A percentile compares a stretch with the other conserved stretches of the same genome.
phyloP scores from a whole-genome alignment of 92 coral and sea anemone genomes.

The Porites lobata region DNA sequence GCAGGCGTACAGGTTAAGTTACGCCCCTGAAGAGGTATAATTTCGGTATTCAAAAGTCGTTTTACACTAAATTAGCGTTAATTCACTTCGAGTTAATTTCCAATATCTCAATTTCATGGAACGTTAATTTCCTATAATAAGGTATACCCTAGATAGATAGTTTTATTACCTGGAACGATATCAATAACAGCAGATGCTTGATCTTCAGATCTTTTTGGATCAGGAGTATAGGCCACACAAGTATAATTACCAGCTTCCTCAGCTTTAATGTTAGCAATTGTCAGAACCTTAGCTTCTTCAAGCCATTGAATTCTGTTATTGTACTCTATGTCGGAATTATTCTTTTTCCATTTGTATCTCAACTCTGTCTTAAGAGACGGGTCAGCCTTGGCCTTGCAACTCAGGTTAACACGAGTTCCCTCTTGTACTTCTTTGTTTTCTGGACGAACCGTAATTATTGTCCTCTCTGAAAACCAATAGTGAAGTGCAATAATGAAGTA shows the following conservation, averaged over 20 bases:
- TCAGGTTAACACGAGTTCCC: conserved; percentile 64
- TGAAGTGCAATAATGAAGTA: too few species aligned
- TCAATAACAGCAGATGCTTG: conserved; percentile 64
- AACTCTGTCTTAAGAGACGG: conserved; percentile 4
- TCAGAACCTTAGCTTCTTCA: conserved; percentile 45
- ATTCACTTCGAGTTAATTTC: too few species aligned
- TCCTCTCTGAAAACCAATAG: conserved; percentile 46
- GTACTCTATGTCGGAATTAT: conserved; percentile 47
- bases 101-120: too few species aligned
- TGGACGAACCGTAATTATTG: conserved; percentile 53
- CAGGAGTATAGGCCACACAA: conserved; percentile 87
- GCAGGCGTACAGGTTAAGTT: too few species aligned
- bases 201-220: conserved; percentile 74
- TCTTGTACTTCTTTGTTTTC: conserved; percentile 18
- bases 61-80: too few species aligned
- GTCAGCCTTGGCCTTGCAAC: conserved; percentile 72
- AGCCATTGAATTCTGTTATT: conserved; percentile 55
- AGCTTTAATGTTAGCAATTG: conserved; percentile 39
- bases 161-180: conserved; percentile 71
- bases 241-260: conserved; percentile 85
- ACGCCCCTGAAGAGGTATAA: too few species aligned
- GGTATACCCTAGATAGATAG: too few species aligned
- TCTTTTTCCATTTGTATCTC: conserved; percentile 72
- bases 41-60: too few species aligned
- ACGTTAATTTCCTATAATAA: too few species aligned